Base-by-base conservation (phyloP, 2,888 invertebrate genomes). In the Macrophya alboannulata region DNA sequence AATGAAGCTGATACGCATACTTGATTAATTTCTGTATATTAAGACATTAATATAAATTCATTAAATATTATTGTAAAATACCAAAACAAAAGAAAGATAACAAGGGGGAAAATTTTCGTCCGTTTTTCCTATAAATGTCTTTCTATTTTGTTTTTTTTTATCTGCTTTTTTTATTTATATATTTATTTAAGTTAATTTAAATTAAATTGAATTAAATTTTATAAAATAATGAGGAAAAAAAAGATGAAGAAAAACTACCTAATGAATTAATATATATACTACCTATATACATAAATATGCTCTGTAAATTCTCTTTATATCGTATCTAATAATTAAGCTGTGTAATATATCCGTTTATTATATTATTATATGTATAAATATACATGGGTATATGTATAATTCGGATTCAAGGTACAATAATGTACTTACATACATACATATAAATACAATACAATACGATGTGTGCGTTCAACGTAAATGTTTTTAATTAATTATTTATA, bases 361-460 rank as follows among this genome's bases (percentile, higher is more conserved):
- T 62, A 62, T 3, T 62, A 25, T 3, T 25, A 25, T 12, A n/a
- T 6, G 17, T 51, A 62, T 55, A 55, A 17, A 4, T 55, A 55
- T 17, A 31, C 31, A 55, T 55, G 15, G 17, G 12, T 17, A 17
- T 55, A 55, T 62, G 8, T 55, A 55, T 62, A 25, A 21, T 62
- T 62, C 62, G 62, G 62, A 62, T 62, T 62, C 62, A 62, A 62
- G 62, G 62, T 62, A 62, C n/a, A n/a, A 55, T 55, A 48, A 48
- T 4, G 12, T 10, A 48, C 48, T 3, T 9, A 48, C 12, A 48
- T 12, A 48, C 48, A 12, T 48, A 10, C 48, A 48, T 48, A 12
- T 48, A 10, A 1, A 48, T 48, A 48, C 10, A 10, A 31, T 62
- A 62, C n/a, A n/a, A 55, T n/a, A 62, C 21, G 6, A 55, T 55